Conservation (phyloP, 1,140 invertebrate species). For the Lycorma delicatula region DNA sequence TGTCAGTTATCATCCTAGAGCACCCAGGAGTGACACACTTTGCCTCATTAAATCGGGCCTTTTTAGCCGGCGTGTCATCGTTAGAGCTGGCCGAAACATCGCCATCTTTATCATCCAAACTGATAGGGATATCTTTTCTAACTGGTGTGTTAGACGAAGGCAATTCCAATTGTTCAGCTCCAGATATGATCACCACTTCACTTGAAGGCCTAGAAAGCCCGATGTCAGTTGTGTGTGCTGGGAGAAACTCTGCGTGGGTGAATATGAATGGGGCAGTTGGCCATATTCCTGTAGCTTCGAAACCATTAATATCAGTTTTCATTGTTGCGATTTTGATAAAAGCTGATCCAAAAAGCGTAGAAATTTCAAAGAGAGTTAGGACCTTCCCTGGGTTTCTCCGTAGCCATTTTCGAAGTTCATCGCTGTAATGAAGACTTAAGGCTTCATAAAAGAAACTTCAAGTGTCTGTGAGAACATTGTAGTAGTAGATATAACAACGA, state of each 20-base stretch:
- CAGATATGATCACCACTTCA: too few species aligned
- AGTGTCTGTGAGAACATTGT: conserved; percentile 32
- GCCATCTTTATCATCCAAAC: too few species aligned
- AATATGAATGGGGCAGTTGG: conserved; percentile 28
- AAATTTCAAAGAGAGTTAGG: conserved; percentile 30
- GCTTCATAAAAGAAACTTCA: conserved; percentile 31
- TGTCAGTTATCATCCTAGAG: too few species aligned
- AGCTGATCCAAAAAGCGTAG: conserved; percentile 27
- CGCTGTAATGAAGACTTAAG: conserved; percentile 17
- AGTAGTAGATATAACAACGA: conserved; percentile 31
- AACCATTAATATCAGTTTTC: conserved; percentile 30
- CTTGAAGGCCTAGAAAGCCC: too few species aligned
- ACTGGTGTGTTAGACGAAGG: too few species aligned
- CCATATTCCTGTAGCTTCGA: conserved; percentile 31
- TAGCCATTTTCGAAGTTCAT: conserved; percentile 38
- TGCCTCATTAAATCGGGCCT: too few species aligned
- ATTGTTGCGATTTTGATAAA: conserved; percentile 31
- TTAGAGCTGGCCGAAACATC: too few species aligned
- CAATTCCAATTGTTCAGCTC: too few species aligned
- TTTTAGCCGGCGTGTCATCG: too few species aligned
- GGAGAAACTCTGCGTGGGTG: conserved; percentile 14
- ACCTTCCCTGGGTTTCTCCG: conserved; percentile 26
- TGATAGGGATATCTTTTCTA: too few species aligned
- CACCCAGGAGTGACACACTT: too few species aligned
- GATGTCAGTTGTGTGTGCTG: conserved; percentile 3